Percentiles rank a stretch among this genome's conserved stretches.
phyloP scores from a whole-genome alignment of 1,140 invertebrate species.

The Acromyrmex heyeri region DNA sequence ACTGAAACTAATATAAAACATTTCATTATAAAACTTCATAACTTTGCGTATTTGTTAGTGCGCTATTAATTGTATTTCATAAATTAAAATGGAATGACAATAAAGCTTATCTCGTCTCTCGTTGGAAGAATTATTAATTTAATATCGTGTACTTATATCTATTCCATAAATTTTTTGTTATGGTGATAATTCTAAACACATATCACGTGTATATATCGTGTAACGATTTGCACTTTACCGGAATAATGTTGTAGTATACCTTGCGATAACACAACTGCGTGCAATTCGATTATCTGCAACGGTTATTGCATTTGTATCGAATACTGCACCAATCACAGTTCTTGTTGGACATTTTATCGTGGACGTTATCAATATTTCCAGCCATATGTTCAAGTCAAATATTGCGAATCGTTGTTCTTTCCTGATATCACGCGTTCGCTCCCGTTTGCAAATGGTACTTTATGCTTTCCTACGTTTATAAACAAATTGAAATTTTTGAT shows the following conservation, averaged over 20 bases:
- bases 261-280: conserved; percentile 69
- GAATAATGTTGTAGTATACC: conserved; percentile 67
- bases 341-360: conserved; percentile 63
- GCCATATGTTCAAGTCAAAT: conserved; percentile 71
- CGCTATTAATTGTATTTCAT: neutral
- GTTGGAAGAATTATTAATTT: neutral
- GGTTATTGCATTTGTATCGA: conserved; percentile 70
- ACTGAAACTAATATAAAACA: neutral
- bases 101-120: neutral
- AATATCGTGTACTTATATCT: neutral
- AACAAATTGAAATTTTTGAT: conserved; percentile 40
- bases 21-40: neutral
- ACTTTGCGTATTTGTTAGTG: neutral
- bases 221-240: conserved; percentile 48
- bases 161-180: conserved; percentile 18
- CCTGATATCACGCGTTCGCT: conserved; percentile 61
- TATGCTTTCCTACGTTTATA: conserved; percentile 48
- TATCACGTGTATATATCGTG: neutral
- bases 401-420: conserved; percentile 70
- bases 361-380: conserved; percentile 64
- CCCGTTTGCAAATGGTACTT: conserved; percentile 12
- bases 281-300: conserved; percentile 75
- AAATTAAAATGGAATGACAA: neutral
- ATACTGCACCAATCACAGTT: conserved; percentile 47
- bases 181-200: neutral